Evolutionary conservation across 2,888 invertebrate genomes (phyloP).

Genomic region (Venusia cambrica): DNA sequence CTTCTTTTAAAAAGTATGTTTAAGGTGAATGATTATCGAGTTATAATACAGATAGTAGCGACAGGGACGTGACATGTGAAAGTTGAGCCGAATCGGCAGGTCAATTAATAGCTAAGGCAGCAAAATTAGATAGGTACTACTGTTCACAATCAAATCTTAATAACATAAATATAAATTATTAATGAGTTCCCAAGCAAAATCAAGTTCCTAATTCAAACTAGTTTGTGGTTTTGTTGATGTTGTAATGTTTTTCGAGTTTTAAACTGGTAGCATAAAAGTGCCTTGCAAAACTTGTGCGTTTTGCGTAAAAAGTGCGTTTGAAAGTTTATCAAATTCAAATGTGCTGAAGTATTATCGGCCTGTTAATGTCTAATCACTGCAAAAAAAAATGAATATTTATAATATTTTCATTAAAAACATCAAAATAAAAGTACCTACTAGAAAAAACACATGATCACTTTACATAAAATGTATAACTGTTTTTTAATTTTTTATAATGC

Average conservation of each 20-base stretch:
- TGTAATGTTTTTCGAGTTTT: slow-evolving; percentile 8
- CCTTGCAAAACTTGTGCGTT: too few species aligned
- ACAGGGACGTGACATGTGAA: slow-evolving; percentile 59
- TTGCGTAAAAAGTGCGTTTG: too few species aligned
- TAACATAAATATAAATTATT: slow-evolving; percentile 26
- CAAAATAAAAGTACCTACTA: too few species aligned
- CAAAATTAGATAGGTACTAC: slow-evolving; percentile 12
- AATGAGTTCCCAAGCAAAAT: slow-evolving; percentile 21
- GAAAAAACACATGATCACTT: too few species aligned
- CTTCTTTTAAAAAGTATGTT: too few species aligned
- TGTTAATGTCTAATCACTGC: too few species aligned
- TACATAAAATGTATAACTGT: too few species aligned
- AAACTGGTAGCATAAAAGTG: slow-evolving; percentile 13
- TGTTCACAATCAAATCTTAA: slow-evolving; percentile 14
- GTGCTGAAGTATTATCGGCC: too few species aligned
- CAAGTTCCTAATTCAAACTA: slow-evolving; percentile 7
- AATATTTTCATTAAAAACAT: too few species aligned
- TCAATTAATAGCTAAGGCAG: slow-evolving; percentile 37
- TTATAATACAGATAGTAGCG: slow-evolving; percentile 46
- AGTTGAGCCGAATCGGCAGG: slow-evolving; percentile 39
- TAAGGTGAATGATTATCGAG: slow-evolving; percentile 43
- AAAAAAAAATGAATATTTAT: too few species aligned
- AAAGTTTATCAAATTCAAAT: too few species aligned
- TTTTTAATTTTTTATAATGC: too few species aligned
- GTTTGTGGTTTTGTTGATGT: slow-evolving; percentile 8